These are phyloP conservation scores for Ceriagrion tenellum DNA, from an alignment of 2,888 invertebrate genomes.

Conservation along the genomic window DNA sequence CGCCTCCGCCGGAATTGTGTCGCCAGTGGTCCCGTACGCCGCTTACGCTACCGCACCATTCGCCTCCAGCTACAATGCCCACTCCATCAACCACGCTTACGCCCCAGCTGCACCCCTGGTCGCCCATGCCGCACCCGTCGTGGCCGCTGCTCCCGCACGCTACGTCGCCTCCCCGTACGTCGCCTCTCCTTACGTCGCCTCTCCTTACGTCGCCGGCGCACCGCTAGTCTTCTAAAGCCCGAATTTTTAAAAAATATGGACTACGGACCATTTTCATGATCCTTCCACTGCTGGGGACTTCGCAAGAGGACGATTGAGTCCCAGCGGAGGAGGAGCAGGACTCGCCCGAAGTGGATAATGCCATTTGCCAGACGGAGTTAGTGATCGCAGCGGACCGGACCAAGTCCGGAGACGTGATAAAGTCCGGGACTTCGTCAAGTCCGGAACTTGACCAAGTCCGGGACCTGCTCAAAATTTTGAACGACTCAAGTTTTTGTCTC, in stretches of 20 bases:
- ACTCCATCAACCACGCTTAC: constrained; percentile 57
- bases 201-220: not conserved
- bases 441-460: not conserved
- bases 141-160: not conserved
- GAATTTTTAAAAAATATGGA: no score
- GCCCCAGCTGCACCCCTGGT: not conserved
- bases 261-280: not conserved
- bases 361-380: no score
- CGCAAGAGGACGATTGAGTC: not conserved
- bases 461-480: not conserved
- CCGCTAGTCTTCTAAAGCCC: not conserved
- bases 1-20: constrained; percentile 14
- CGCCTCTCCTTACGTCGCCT: not conserved
- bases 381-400: not conserved
- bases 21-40: not conserved
- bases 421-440: not conserved
- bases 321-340: not conserved
- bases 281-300: not conserved
- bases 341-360: not conserved
- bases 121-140: not conserved
- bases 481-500: not conserved
- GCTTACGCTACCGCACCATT: constrained; percentile 46
- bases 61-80: constrained; percentile 51
- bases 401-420: not conserved
- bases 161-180: constrained; percentile 32